phyloP scores from a whole-genome alignment of 2,888 invertebrate species.

The Rhagium mordax region DNA sequence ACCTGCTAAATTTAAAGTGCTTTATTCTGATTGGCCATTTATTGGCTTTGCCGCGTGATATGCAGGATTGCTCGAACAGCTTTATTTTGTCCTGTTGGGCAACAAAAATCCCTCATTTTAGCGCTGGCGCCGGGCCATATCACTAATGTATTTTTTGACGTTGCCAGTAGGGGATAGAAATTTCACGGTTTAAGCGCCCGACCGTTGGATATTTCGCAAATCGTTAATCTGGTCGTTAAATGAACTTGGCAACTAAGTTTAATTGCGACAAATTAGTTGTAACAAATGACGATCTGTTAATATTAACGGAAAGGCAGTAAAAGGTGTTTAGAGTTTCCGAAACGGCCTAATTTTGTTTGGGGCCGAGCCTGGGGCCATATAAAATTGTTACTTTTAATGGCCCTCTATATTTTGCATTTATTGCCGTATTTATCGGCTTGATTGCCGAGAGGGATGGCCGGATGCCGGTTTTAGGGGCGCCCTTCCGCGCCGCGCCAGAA shows the following conservation, averaged over 20 bases:
- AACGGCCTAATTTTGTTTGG: neutral
- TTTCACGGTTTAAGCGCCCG: neutral
- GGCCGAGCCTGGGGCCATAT: neutral
- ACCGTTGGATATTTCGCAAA: neutral
- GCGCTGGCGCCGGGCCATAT: neutral
- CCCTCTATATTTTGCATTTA: neutral
- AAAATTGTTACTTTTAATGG: neutral
- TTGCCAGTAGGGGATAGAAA: neutral
- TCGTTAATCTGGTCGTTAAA: neutral
- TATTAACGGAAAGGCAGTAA: neutral
- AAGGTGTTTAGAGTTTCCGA: neutral
- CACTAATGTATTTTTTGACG: neutral
- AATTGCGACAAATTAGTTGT: constrained; percentile 16
- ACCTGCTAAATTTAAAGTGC: too few species aligned
- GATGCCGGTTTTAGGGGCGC: neutral
- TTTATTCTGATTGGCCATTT: too few species aligned
- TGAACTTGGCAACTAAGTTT: neutral
- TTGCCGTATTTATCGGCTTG: neutral
- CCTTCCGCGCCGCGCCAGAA: neutral
- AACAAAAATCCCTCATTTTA: too few species aligned
- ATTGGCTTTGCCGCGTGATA: too few species aligned
- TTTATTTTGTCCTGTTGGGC: too few species aligned
- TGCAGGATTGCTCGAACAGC: too few species aligned
- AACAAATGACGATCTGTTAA: constrained; percentile 10
- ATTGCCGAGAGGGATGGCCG: neutral